These are phyloP conservation scores for Manis crassicaudata DNA, from an alignment of 2,797 vertebrate genomes.

Conservation along the genomic window DNA sequence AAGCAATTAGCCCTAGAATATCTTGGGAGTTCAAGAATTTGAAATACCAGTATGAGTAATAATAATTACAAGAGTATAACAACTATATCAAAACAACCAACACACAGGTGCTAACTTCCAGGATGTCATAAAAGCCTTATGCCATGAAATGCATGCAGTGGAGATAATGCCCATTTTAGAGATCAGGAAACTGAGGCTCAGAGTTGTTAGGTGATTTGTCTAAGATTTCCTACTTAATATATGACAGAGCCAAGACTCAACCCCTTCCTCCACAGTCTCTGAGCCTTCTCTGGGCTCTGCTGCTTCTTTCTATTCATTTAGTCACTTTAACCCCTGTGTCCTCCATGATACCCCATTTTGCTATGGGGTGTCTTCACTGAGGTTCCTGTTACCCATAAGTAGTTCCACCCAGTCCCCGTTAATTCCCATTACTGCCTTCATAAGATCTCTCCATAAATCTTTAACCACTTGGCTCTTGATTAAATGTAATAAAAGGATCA, in stretches of 20 bases:
- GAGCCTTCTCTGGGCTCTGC: fast-evolving
- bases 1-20: neutral
- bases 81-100: neutral
- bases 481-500: conserved; percentile 70
- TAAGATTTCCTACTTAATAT: too few species aligned
- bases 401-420: neutral
- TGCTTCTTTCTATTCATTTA: neutral
- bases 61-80: neutral
- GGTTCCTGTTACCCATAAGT: neutral
- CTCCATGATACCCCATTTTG: neutral
- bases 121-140: neutral
- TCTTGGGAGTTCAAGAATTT: neutral
- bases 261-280: fast-evolving
- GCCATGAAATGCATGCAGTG: fast-evolving
- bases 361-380: neutral
- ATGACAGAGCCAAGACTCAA: neutral
- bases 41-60: neutral
- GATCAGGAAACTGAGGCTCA: neutral
- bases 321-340: neutral
- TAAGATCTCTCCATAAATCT: conserved; percentile 71
- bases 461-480: conserved; percentile 71
- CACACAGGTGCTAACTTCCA: neutral
- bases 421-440: conserved; percentile 6
- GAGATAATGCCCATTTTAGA: neutral
- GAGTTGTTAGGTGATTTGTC: neutral